These are phyloP conservation scores for Spinibarbus caldwelli DNA, from an alignment of 2,797 vertebrate species.

Conservation along the genomic window DNA sequence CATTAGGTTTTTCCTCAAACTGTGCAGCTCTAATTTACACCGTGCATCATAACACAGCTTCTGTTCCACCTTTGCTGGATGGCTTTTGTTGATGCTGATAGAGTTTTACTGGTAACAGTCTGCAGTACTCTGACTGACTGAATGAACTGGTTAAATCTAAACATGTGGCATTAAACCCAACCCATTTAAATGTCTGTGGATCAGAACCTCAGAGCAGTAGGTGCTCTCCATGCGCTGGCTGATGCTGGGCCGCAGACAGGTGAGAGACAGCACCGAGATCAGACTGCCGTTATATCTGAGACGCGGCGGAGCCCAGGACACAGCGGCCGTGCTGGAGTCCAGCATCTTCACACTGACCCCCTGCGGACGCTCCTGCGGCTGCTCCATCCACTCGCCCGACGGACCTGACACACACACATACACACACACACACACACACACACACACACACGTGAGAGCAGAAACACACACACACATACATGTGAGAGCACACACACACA, in stretches of 20 bases:
- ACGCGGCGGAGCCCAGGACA: constrained; percentile 82
- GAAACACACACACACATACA: too few species aligned
- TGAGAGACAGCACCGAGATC: constrained; percentile 89
- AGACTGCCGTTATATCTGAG: constrained; percentile 81
- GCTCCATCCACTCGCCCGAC: constrained; percentile 86
- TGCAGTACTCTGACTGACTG: too few species aligned
- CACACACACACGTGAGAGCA: not conserved
- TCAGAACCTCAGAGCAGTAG: constrained; percentile 87
- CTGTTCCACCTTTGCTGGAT: too few species aligned
- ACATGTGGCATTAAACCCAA: not conserved
- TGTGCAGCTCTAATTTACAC: not conserved
- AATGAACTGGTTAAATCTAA: not conserved
- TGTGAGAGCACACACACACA: too few species aligned
- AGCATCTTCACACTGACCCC: constrained; percentile 82
- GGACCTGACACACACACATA: constrained; percentile 70
- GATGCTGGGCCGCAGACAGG: constrained; percentile 88
- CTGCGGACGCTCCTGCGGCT: constrained; percentile 86
- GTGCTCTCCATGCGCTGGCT: constrained; percentile 91
- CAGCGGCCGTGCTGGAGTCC: constrained; percentile 84
- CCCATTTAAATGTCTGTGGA: not conserved
- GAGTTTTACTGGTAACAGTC: too few species aligned
- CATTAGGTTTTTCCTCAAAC: not conserved
- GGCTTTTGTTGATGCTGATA: too few species aligned
- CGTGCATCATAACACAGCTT: not conserved
- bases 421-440: not conserved